Percentiles rank a stretch among this genome's conserved stretches.
Conservation (phyloP, 2,113 vertebrate species). For the Phrynosoma platyrhinos region DNA sequence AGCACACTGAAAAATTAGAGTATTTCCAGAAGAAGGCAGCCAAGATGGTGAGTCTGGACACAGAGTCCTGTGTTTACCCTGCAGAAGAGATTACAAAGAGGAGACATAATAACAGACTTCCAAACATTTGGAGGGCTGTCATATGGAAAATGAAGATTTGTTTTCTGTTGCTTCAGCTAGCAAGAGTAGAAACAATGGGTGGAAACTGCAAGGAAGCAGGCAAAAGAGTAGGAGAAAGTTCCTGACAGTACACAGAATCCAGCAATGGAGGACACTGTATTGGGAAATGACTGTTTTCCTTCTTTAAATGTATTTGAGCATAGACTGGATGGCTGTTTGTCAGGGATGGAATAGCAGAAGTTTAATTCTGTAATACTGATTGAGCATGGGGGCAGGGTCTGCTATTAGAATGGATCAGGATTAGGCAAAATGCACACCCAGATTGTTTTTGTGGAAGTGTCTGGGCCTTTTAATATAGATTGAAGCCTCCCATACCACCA, state of each 20-base stretch:
- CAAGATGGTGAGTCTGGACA: not conserved
- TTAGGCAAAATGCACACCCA: too few species aligned
- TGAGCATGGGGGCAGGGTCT: too few species aligned
- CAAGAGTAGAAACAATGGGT: not conserved
- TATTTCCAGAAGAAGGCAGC: not conserved
- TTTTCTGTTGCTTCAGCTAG: not conserved
- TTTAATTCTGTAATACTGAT: too few species aligned
- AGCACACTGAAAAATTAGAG: not conserved
- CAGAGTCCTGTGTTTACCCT: not conserved
- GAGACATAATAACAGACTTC: not conserved
- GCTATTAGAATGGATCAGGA: too few species aligned
- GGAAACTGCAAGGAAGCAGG: not conserved
- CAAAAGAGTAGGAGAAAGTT: not conserved
- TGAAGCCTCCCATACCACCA: too few species aligned
- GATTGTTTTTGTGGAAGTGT: too few species aligned
- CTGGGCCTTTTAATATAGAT: too few species aligned
- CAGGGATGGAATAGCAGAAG: not conserved
- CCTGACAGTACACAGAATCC: not conserved
- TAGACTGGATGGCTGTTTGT: not conserved
- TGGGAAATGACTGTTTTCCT: not conserved
- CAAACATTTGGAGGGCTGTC: not conserved
- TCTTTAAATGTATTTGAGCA: not conserved
- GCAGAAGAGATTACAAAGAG: not conserved
- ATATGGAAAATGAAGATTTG: too few species aligned
- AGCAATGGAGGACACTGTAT: not conserved